Conservation (phyloP, 2,797 vertebrate genomes). For the Gymnocypris eckloni region DNA sequence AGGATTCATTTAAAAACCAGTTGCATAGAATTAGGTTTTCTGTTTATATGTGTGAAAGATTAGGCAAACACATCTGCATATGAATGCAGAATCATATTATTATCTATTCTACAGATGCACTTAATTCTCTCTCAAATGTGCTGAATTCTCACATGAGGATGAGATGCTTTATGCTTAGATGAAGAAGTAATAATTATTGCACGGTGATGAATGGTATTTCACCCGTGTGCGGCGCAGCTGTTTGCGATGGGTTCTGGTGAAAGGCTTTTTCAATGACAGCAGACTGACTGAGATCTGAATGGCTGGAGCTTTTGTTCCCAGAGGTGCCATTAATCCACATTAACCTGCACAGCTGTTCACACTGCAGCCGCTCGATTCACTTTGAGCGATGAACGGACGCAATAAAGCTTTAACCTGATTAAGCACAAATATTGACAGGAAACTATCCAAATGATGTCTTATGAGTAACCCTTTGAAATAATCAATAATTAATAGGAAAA, state of each 20-base stretch:
- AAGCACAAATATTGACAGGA: no score
- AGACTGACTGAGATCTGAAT: conserved; percentile 41
- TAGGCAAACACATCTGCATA: background rate
- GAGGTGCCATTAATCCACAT: conserved; percentile 51
- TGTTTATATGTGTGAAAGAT: background rate
- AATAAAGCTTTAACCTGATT: background rate
- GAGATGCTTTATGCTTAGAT: background rate
- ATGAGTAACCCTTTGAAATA: no score
- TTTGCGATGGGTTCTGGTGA: background rate
- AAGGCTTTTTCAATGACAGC: conserved; percentile 12
- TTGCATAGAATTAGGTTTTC: background rate
- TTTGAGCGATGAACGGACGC: conserved; percentile 33
- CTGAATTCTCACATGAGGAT: background rate
- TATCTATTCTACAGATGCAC: background rate
- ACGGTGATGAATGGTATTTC: background rate
- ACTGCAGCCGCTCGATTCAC: conserved; percentile 40
- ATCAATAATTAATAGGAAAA: no score
- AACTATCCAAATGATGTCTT: no score
- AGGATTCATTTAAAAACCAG: background rate
- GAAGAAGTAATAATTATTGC: background rate
- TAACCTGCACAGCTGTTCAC: conserved; percentile 58
- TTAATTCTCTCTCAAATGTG: background rate
- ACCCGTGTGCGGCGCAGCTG: background rate
- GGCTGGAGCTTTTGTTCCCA: conserved; percentile 50
- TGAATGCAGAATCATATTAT: background rate